Evolutionary conservation across 1,140 invertebrate genomes (phyloP), one percentile per base, ranked within the genome.

Genomic region (Drosophila repletoides): DNA sequence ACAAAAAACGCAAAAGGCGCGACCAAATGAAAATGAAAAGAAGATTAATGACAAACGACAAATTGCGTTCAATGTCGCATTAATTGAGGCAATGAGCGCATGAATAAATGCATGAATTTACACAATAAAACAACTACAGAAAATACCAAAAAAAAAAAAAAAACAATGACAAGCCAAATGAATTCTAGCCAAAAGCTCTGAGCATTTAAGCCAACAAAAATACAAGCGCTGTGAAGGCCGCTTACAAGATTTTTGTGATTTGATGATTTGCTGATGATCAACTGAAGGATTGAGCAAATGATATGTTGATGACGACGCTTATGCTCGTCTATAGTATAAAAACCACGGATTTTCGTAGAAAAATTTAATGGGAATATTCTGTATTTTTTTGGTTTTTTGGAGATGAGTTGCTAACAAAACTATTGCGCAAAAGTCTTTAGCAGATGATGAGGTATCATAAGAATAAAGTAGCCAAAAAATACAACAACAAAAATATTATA

Each of bases 21-120:
- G 49, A 48, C 69, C 40, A 51, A 63, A 45, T 33, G 34, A 64
- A 66, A 53, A 68, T 63, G 55, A 66, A 75, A 75, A 66, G 70
- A 83, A 88, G 84, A 88, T 88, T 88, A 88, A 88, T 88, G 86
- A 72, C 84, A 61, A 69, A 83, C 70, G 87, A 71, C 84, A 83
- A 88, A 88, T 84, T 88, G 84, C 74, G 83, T 65, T 70, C 84
- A 88, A 88, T 88, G 83, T 84, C 84, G 74, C 74, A 88, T 88
- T 88, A 88, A 88, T 88, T 88, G 84, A 88, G 80, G 80, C 80
- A 84, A 84, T 84, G 80, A 79, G 79, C 74, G 74, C 80, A 75
- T 84, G 70, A 84, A 83, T 77, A 84, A 84, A 83, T 83, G 72
- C 72, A 83, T 84, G 56, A 74, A 70, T 83, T 76, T 67, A 76